Conservation (phyloP, 2,888 invertebrate genomes). For the Lissonota sp. region DNA sequence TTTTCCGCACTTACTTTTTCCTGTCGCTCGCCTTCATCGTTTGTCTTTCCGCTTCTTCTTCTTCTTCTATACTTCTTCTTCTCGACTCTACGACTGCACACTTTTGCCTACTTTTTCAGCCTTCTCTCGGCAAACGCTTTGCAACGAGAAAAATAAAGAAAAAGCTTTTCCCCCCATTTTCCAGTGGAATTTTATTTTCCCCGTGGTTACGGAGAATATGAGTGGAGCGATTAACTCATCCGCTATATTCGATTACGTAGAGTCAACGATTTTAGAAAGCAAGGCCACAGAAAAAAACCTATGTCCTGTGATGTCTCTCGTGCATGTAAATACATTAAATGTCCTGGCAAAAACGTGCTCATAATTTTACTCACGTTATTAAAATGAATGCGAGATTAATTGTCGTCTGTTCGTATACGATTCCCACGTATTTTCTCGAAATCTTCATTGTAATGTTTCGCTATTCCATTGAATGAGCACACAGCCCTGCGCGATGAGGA, state of each 20-base stretch:
- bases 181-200: not conserved
- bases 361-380: not conserved
- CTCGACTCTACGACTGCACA: not conserved
- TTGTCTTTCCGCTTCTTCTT: constrained; percentile 10
- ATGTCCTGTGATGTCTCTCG: not conserved
- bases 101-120: not conserved
- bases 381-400: constrained; percentile 28
- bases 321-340: constrained; percentile 8
- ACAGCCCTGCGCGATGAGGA: not conserved
- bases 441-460: not conserved
- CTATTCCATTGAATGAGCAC: not conserved
- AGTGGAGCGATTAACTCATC: not conserved
- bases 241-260: not conserved
- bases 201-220: not conserved
- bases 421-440: not conserved
- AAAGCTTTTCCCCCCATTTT: not conserved
- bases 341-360: not conserved
- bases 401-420: constrained; percentile 32
- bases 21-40: constrained; percentile 37
- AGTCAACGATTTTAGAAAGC: constrained; percentile 75
- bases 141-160: not conserved
- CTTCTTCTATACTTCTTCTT: not conserved
- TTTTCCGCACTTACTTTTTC: constrained; percentile 31
- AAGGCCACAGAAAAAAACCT: constrained; percentile 66
- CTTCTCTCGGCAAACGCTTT: not conserved